Conservation (phyloP, 2,113 vertebrate species). For the Cyanocitta stelleri region DNA sequence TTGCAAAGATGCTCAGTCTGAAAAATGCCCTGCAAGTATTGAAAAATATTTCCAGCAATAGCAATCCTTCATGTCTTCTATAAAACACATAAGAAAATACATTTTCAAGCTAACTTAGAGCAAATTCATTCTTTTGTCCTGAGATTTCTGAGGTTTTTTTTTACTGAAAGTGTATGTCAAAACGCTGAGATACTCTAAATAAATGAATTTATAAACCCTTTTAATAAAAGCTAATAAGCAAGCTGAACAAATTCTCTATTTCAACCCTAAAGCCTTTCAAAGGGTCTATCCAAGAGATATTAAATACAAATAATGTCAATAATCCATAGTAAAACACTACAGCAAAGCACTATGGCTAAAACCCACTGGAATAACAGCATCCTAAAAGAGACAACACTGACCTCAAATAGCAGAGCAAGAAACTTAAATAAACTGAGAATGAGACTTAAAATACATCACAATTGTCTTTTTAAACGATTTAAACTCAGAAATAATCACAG, state of each 20-base stretch:
- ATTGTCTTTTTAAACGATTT: not conserved
- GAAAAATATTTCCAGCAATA: not conserved
- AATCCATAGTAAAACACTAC: not conserved
- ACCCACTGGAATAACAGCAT: not conserved
- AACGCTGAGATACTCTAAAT: not conserved
- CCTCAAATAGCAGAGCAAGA: not conserved
- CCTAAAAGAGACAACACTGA: not conserved
- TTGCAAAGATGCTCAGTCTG: not conserved
- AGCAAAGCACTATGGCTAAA: not conserved
- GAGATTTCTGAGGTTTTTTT: not conserved
- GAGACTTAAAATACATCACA: not conserved
- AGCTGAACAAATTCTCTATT: not conserved
- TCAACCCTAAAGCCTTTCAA: not conserved
- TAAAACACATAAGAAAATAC: not conserved
- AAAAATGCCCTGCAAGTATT: not conserved
- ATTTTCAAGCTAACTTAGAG: not conserved
- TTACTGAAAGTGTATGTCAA: not conserved
- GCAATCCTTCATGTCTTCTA: not conserved
- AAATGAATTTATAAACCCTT: not conserved
- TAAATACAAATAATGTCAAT: not conserved
- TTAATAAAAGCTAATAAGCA: not conserved
- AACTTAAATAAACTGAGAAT: not conserved
- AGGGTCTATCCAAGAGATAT: not conserved
- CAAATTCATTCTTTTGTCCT: not conserved
- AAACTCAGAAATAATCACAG: not conserved